Evolutionary conservation across 2,888 invertebrate genomes (phyloP).

Genomic region (Spisula subtruncata): DNA sequence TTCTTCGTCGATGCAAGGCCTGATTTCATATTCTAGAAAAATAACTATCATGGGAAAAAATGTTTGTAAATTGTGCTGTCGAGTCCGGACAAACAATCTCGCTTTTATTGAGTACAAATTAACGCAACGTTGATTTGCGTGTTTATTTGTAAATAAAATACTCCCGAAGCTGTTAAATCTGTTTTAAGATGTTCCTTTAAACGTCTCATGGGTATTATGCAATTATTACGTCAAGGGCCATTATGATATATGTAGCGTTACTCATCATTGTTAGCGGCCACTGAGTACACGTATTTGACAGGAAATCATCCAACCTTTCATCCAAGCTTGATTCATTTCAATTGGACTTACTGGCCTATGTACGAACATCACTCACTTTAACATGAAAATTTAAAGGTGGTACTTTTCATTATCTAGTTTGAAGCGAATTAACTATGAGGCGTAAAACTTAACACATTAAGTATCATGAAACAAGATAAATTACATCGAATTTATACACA

Average conservation of each 20-base stretch:
- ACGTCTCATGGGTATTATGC: not conserved
- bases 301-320: not conserved
- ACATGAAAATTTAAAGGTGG: not conserved
- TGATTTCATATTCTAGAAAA: not conserved
- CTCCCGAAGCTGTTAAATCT: not conserved
- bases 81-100: not conserved
- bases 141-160: constrained; percentile 6
- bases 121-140: constrained; percentile 2
- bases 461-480: too few relatives aligned
- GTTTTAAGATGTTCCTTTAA: not conserved
- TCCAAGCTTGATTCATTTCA: not conserved
- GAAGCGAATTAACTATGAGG: too few relatives aligned
- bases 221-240: not conserved
- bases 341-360: not conserved
- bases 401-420: not conserved
- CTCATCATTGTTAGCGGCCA: not conserved
- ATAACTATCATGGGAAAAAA: not conserved
- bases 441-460: too few relatives aligned
- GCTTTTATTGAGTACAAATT: constrained; percentile 19
- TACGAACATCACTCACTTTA: not conserved
- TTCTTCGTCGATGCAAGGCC: not conserved
- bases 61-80: not conserved
- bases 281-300: not conserved
- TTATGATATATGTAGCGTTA: not conserved
- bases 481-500: too few relatives aligned